Evolutionary conservation across 1,140 invertebrate species (phyloP).

Genomic region (Anadara kagoshimensis): DNA sequence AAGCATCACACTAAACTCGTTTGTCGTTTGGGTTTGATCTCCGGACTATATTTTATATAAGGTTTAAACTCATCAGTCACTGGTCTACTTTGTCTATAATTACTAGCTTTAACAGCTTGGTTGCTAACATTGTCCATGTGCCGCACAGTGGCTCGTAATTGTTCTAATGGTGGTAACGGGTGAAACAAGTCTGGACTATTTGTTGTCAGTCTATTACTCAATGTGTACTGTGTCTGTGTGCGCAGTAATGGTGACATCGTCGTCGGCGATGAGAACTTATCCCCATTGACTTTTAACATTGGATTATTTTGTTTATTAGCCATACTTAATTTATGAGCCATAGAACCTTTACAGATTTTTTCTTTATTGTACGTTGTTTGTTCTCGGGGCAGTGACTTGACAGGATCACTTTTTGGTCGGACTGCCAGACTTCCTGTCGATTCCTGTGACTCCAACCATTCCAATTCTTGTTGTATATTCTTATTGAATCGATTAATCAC

Average conservation of each 20-base stretch:
- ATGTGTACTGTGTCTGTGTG: conserved; percentile 64
- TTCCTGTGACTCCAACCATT: conserved; percentile 54
- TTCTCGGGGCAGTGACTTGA: conserved; percentile 15
- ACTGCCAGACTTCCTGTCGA: conserved; percentile 62
- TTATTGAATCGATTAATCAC: conserved; percentile 55
- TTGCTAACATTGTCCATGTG: conserved; percentile 51
- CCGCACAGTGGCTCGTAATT: conserved; percentile 55
- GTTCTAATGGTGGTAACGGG: conserved; percentile 61
- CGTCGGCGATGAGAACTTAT: conserved; percentile 52
- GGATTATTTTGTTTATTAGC: conserved; percentile 39
- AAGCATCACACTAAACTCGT: background rate
- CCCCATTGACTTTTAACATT: conserved; percentile 58
- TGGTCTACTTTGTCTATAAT: conserved; percentile 39
- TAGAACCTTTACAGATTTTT: conserved; percentile 64
- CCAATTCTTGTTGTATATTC: conserved; percentile 54
- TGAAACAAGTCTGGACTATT: conserved; percentile 61
- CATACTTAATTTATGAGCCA: conserved; percentile 52
- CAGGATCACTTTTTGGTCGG: conserved; percentile 41
- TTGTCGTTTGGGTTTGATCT: conserved; percentile 42
- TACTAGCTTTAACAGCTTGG: conserved; percentile 3
- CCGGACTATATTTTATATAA: conserved; percentile 66
- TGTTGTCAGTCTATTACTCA: conserved; percentile 61
- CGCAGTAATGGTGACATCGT: conserved; percentile 58
- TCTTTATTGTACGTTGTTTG: conserved; percentile 54
- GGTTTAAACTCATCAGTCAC: conserved; percentile 61